A percentile compares a stretch with the other conserved stretches of the same genome.
phyloP scores from a whole-genome alignment of 2,888 invertebrate species.

The Gerris lacustris region DNA sequence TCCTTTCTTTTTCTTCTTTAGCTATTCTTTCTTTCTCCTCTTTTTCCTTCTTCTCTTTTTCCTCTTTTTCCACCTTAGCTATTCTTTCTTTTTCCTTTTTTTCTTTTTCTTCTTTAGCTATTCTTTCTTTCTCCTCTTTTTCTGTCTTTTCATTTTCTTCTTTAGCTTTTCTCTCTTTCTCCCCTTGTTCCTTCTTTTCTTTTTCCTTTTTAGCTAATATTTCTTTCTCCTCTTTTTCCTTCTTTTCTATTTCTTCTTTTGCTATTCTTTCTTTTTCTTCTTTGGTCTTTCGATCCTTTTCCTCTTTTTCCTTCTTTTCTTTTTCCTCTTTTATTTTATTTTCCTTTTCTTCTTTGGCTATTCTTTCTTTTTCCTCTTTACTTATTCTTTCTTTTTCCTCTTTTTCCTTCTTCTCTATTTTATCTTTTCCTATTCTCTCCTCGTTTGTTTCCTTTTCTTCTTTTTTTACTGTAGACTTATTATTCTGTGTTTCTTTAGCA shows the following conservation, averaged over 20 bases:
- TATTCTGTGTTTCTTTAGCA: not conserved
- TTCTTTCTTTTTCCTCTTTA: not conserved
- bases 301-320: constrained; percentile 1
- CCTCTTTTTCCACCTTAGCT: constrained; percentile 1
- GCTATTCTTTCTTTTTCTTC: not conserved
- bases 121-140: constrained; percentile 2
- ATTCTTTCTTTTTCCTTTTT: constrained; percentile 9
- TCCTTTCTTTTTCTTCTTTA: not conserved
- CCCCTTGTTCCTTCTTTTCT: constrained; percentile 2
- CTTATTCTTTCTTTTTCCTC: too few relatives aligned
- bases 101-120: not conserved
- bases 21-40: not conserved
- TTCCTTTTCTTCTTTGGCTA: too few relatives aligned
- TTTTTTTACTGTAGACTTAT: not conserved
- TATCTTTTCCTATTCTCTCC: not conserved
- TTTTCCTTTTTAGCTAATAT: constrained; percentile 6
- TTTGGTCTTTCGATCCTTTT: constrained; percentile 12
- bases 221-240: constrained; percentile 11
- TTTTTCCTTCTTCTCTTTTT: not conserved
- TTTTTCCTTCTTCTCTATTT: not conserved
- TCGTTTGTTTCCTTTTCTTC: not conserved
- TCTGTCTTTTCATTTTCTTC: constrained; percentile 6
- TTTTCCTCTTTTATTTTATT: constrained; percentile 4
- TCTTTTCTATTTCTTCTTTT: constrained; percentile 3
- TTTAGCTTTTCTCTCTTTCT: constrained; percentile 8